Conservation (phyloP, 2,888 invertebrate species). For the Oasisia sp. region DNA sequence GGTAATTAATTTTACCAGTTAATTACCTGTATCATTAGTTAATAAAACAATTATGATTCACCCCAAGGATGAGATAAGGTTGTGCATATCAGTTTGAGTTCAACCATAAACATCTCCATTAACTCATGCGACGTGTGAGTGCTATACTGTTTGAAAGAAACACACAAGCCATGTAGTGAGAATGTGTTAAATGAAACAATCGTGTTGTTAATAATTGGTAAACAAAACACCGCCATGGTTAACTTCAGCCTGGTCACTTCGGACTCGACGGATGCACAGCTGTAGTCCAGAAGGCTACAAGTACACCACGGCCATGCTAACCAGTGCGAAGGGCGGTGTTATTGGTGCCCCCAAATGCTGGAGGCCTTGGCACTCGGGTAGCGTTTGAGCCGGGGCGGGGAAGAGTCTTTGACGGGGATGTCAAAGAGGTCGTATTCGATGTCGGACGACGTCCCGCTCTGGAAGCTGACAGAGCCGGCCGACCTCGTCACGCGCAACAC, state of each 20-base stretch:
- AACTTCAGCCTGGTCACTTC: no score
- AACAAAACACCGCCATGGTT: no score
- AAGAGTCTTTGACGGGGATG: conserved; percentile 23
- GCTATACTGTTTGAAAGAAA: not conserved
- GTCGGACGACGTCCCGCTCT: not conserved
- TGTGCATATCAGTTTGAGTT: not conserved
- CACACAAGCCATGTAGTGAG: not conserved
- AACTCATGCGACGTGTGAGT: not conserved
- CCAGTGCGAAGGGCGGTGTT: not conserved
- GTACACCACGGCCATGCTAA: not conserved
- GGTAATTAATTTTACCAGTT: no score
- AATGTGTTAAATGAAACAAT: not conserved
- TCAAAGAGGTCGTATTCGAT: conserved; percentile 28
- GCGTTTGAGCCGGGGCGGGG: conserved; percentile 34
- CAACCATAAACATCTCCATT: not conserved
- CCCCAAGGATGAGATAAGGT: not conserved
- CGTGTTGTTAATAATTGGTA: no score
- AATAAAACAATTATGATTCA: no score
- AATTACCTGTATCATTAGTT: no score
- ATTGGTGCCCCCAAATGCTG: conserved; percentile 32
- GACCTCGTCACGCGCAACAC: not conserved
- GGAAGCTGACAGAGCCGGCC: conserved; percentile 19
- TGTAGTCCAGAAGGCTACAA: not conserved
- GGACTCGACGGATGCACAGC: not conserved
- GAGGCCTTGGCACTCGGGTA: conserved; percentile 32